phyloP scores from a whole-genome alignment of 2,888 invertebrate species.

The Drosophila mercatorum region DNA sequence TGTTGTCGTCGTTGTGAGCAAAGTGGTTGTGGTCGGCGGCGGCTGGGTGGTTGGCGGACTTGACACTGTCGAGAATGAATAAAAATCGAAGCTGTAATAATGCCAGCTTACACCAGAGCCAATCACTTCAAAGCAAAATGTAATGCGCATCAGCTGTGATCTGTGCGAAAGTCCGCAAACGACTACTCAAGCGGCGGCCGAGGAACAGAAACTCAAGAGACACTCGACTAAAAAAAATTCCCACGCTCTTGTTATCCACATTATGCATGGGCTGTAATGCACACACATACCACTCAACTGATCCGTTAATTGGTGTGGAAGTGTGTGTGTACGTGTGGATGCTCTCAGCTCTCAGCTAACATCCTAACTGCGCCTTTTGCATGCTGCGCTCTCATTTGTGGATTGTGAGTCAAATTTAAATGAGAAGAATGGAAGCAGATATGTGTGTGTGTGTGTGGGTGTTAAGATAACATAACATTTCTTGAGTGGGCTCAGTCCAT shows the following conservation, averaged over 20 bases:
- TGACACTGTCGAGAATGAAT: slow-evolving; percentile 87
- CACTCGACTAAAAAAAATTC: neutral
- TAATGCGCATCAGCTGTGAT: neutral
- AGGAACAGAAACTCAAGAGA: neutral
- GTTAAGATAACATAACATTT: neutral
- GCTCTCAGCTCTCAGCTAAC: neutral
- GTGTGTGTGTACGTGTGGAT: neutral
- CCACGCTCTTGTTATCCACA: neutral
- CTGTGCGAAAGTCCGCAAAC: neutral
- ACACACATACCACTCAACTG: neutral
- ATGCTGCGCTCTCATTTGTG: neutral
- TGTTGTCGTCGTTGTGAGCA: slow-evolving; percentile 86
- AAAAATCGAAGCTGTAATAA: neutral
- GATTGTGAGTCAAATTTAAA: neutral
- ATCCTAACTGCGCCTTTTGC: neutral
- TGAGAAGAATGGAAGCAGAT: neutral
- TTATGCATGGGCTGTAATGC: neutral
- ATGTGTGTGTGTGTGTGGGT: neutral
- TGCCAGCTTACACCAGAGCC: too few species aligned
- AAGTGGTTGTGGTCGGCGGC: slow-evolving; percentile 88
- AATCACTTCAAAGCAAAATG: neutral
- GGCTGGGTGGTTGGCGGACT: slow-evolving; percentile 92
- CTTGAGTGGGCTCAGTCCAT: neutral
- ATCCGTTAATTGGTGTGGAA: neutral
- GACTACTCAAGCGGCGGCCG: neutral